Base-by-base conservation (phyloP, 2,113 vertebrate species). In the Varanus salvator region DNA sequence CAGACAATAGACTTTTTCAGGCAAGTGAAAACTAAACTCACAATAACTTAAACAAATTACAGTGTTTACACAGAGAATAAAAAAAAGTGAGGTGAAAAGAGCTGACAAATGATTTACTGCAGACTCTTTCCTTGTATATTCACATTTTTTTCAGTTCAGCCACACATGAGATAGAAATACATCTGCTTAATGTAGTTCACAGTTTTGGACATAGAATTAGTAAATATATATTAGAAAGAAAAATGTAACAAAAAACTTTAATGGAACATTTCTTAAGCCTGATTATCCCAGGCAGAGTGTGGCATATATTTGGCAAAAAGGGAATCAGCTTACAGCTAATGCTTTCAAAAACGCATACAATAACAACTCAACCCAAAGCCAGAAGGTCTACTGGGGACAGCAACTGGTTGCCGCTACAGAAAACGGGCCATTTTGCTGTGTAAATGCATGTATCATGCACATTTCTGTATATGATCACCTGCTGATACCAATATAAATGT, bases 11-110 rank as follows among this genome's bases (percentile, higher is more conserved):
- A 89, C 93, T 96, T 92, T 93, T 96, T 72, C 6, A 97, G 91
- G 92, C 90, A 95, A 95, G 88, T 91, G 95, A 97, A 95, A 96
- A 97, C 88, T 96, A 95, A 95, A 96, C 89, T 93, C 90, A 96
- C 94, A 95, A 91, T 95, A 94, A 95, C 94, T 95, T 94, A 92
- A 29, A 95, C 64, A 96, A 95, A 94, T 93, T 95, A 93, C 27
- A 94, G 82, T 95, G 92, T 96, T 96, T 96, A 95, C 92, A 93
- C 92, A 96, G 54, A 84, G 87, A 88, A 93, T 93, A 96, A 94
- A 92, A 0, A 92, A 0, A 69, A 95, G 71, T 72, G 89, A 91
- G 80, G 93, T 94, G 96, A 94, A 92, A 97, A 96, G 94, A 95
- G 92, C 86, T 91, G 91, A 92, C 29, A 86, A 44, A 87, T 52